These are phyloP conservation scores for Pachymerium ferrugineum DNA, from an alignment of 2,888 invertebrate genomes.

Conservation along the genomic window DNA sequence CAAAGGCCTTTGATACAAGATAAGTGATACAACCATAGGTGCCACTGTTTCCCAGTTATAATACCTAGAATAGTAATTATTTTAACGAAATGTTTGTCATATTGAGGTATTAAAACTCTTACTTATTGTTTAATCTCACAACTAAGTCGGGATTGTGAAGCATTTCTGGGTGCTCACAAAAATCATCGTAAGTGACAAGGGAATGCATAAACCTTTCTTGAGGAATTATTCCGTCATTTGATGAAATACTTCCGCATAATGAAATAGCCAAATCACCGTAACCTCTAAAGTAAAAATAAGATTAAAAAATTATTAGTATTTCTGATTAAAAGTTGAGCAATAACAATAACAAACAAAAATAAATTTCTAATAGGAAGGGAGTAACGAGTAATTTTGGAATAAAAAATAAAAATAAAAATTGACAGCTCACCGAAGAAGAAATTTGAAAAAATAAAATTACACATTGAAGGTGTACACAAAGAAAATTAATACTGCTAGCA, in stretches of 20 bases:
- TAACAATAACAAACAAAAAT: background rate
- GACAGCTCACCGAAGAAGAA: constrained; percentile 46
- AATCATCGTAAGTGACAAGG: constrained; percentile 58
- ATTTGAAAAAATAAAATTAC: constrained; percentile 43
- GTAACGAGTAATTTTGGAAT: background rate
- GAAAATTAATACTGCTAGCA: no score
- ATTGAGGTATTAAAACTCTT: constrained; percentile 37
- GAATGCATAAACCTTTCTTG: constrained; percentile 60
- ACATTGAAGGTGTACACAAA: no score
- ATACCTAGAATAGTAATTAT: no score
- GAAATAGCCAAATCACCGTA: constrained; percentile 65
- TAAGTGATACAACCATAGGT: constrained; percentile 78
- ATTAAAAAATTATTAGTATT: background rate
- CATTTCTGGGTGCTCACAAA: constrained; percentile 61
- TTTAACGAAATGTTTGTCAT: background rate
- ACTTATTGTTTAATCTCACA: constrained; percentile 78
- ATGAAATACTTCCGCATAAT: constrained; percentile 62
- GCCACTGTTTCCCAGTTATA: constrained; percentile 88
- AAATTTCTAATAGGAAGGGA: background rate
- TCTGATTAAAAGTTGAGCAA: background rate
- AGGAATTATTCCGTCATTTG: constrained; percentile 52
- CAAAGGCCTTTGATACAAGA: constrained; percentile 78
- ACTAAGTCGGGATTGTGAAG: constrained; percentile 76
- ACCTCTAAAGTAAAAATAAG: constrained; percentile 34
- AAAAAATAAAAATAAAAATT: background rate